Evolutionary conservation across 2,113 vertebrate genomes (phyloP).

Genomic region (Cheilinus undulatus): DNA sequence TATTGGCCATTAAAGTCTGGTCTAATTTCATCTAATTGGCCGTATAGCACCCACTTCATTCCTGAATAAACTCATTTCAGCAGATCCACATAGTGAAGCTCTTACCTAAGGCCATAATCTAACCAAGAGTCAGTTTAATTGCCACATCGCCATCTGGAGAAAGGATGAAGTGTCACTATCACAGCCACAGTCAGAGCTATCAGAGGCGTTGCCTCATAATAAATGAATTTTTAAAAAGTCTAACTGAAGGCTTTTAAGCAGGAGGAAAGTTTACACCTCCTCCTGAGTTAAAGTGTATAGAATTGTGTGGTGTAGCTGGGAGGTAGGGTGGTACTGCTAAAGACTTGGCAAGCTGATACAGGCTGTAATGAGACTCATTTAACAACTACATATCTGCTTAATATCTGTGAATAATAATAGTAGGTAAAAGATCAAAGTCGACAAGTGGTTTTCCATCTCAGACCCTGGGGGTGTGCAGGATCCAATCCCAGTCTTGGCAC

Average conservation of each 20-base stretch:
- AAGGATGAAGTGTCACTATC: constrained; percentile 28
- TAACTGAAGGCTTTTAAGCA: constrained; percentile 30
- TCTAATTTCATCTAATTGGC: constrained; percentile 57
- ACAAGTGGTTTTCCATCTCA: too few relatives aligned
- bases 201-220: neutral
- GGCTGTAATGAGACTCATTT: neutral
- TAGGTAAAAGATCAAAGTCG: too few relatives aligned
- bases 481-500: too few relatives aligned
- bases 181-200: constrained; percentile 16
- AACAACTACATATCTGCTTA: too few relatives aligned
- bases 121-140: constrained; percentile 48
- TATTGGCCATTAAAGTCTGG: constrained; percentile 42
- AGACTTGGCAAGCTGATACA: neutral
- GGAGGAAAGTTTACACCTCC: neutral
- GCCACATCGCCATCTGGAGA: constrained; percentile 58
- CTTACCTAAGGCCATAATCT: constrained; percentile 41
- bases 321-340: neutral
- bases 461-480: too few relatives aligned
- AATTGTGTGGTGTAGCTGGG: neutral
- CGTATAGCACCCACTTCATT: constrained; percentile 26
- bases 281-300: constrained; percentile 1
- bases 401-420: too few relatives aligned
- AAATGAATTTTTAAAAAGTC: constrained; percentile 11
- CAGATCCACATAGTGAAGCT: constrained; percentile 33
- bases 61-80: constrained; percentile 48